A percentile compares a stretch with the other conserved stretches of the same genome.
These are phyloP conservation scores for Operophtera brumata DNA, from an alignment of 2,888 invertebrate species.

Conservation along the genomic window DNA sequence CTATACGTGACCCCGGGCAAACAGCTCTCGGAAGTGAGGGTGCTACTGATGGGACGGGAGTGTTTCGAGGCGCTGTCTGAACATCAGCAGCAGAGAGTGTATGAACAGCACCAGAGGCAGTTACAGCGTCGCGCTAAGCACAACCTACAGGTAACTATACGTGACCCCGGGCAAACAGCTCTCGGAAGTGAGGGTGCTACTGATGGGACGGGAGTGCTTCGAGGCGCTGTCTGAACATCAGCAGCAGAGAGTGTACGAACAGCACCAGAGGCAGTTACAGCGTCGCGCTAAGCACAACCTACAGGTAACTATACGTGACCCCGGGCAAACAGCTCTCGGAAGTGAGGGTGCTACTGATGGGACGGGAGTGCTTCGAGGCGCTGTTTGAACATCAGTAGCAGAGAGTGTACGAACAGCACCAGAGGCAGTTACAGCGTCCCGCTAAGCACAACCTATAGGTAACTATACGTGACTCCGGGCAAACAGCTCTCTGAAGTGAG, in stretches of 20 bases:
- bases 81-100: slow-evolving; percentile 94
- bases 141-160: slow-evolving; percentile 90
- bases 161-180: slow-evolving; percentile 97
- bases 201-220: slow-evolving; percentile 97
- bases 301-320: slow-evolving; percentile 90
- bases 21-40: slow-evolving; percentile 92
- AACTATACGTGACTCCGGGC: slow-evolving; percentile 93
- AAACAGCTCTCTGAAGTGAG: slow-evolving; percentile 94
- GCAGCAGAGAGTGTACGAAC: slow-evolving; percentile 95
- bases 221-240: slow-evolving; percentile 94
- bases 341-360: slow-evolving; percentile 94
- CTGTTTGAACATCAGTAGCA: slow-evolving; percentile 94
- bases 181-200: slow-evolving; percentile 92
- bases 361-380: slow-evolving; percentile 96
- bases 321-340: slow-evolving; percentile 96
- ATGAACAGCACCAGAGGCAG: slow-evolving; percentile 95
- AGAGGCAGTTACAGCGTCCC: slow-evolving; percentile 92
- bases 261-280: slow-evolving; percentile 94
- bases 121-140: slow-evolving; percentile 94
- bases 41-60: slow-evolving; percentile 95
- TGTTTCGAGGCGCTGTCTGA: slow-evolving; percentile 96
- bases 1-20: slow-evolving; percentile 96
- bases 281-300: slow-evolving; percentile 94
- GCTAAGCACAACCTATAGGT: slow-evolving; percentile 95
- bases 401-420: slow-evolving; percentile 96